Evolutionary conservation across 2,888 invertebrate species (phyloP).

Genomic region (Dryobota labecula): DNA sequence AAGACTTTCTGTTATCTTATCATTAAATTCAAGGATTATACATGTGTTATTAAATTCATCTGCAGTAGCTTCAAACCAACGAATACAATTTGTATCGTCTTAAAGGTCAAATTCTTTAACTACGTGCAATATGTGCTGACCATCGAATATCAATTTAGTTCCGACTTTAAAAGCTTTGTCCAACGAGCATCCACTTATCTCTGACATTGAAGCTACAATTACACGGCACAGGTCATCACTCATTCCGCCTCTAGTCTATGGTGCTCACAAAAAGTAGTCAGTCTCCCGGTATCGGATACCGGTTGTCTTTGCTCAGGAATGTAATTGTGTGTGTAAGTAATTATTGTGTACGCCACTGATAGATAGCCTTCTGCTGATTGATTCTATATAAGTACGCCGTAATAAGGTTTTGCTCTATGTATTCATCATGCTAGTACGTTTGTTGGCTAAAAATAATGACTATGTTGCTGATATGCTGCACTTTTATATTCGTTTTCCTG

Average conservation of each 20-base stretch:
- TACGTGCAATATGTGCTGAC: slow-evolving; percentile 36
- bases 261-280: slow-evolving; percentile 50
- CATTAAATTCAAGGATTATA: slow-evolving; percentile 41
- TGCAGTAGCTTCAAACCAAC: slow-evolving; percentile 20
- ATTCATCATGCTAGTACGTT: slow-evolving; percentile 6
- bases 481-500: slow-evolving; percentile 49
- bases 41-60: slow-evolving; percentile 24
- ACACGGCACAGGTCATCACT: slow-evolving; percentile 44
- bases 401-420: slow-evolving; percentile 9
- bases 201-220: slow-evolving; percentile 56
- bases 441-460: slow-evolving; percentile 40
- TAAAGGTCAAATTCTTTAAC: slow-evolving; percentile 33
- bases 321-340: slow-evolving; percentile 37
- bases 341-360: slow-evolving; percentile 27
- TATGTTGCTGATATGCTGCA: slow-evolving; percentile 23
- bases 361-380: slow-evolving; percentile 17
- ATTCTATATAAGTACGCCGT: slow-evolving; percentile 17
- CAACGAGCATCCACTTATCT: slow-evolving; percentile 44
- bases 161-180: slow-evolving; percentile 25
- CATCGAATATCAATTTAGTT: slow-evolving; percentile 26
- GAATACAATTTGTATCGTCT: slow-evolving; percentile 15
- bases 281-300: slow-evolving; percentile 52
- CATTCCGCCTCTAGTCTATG: slow-evolving; percentile 32
- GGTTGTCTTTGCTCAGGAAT: slow-evolving; percentile 55
- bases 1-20: slow-evolving; percentile 46